phyloP scores from a whole-genome alignment of 1,140 invertebrate species.

The Drosophila dunni region DNA sequence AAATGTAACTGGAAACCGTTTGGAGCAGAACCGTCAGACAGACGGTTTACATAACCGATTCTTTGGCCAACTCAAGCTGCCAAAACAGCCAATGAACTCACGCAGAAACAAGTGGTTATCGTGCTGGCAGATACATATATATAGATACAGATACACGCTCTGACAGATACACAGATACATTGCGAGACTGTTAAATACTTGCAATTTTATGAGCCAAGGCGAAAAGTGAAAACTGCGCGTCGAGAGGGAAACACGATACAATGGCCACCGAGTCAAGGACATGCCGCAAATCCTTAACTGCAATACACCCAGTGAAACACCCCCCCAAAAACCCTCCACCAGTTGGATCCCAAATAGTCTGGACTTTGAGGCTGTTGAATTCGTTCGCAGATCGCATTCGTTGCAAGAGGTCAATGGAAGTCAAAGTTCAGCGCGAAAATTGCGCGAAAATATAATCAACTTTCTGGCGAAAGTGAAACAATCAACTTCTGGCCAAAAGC shows the following conservation, averaged over 20 bases:
- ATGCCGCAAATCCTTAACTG: conserved; percentile 61
- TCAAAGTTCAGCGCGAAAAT: conserved; percentile 64
- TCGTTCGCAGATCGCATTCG: conserved; percentile 21
- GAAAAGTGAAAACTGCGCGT: conserved; percentile 71
- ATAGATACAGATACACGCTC: conserved; percentile 16
- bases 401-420: conserved; percentile 54
- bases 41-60: conserved; percentile 70
- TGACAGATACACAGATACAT: conserved; percentile 37
- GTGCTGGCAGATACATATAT: conserved; percentile 25
- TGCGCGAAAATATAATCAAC: conserved; percentile 76
- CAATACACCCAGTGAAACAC: conserved; percentile 15
- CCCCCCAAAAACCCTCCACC: not conserved
- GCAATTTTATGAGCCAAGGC: conserved; percentile 74
- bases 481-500: conserved; percentile 44
- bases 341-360: conserved; percentile 7
- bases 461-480: conserved; percentile 73
- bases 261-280: conserved; percentile 74
- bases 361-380: conserved; percentile 30
- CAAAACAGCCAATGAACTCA: conserved; percentile 64
- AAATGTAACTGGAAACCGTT: conserved; percentile 41
- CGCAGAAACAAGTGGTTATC: conserved; percentile 1
- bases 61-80: conserved; percentile 33
- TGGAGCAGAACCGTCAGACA: conserved; percentile 24
- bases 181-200: conserved; percentile 67
- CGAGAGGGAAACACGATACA: conserved; percentile 63